Percentiles rank a stretch among this genome's conserved stretches.
Conservation (phyloP, 2,113 vertebrate genomes). For the Condylura cristata region DNA sequence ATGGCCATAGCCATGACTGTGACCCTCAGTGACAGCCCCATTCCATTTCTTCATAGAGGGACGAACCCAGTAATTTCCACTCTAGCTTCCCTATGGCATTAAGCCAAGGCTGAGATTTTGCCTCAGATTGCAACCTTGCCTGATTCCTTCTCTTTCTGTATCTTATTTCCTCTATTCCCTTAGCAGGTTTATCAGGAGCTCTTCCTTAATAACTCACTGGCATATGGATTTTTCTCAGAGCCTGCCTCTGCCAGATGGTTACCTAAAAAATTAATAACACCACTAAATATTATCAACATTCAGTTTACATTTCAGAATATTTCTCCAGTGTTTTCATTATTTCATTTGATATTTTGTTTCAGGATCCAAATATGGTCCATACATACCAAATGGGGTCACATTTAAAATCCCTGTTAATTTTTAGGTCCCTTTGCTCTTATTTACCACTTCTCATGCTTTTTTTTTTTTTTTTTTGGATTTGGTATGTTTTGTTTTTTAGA, state of each 20-base stretch:
- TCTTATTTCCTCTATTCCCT: neutral
- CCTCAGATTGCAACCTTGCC: neutral
- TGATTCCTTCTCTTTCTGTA: neutral
- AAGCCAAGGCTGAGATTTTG: neutral
- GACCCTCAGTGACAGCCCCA: neutral
- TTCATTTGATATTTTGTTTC: neutral
- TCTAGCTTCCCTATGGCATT: neutral
- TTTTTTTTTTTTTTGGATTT: neutral
- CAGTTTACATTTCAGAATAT: neutral
- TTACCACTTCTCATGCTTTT: neutral
- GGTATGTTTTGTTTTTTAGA: neutral
- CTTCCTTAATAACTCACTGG: neutral
- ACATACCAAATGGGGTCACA: neutral
- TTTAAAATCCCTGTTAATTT: neutral
- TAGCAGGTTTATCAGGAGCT: neutral
- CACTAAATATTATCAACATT: neutral
- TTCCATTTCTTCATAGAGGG: neutral
- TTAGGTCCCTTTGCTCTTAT: neutral
- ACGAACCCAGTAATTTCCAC: neutral
- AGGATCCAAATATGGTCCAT: neutral
- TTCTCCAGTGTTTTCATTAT: conserved; percentile 1
- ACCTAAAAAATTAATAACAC: neutral
- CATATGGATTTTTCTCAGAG: neutral
- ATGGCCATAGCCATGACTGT: neutral
- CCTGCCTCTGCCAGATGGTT: neutral